phyloP scores from a whole-genome alignment of 2,113 vertebrate genomes.

The Gracilinanus agilis region DNA sequence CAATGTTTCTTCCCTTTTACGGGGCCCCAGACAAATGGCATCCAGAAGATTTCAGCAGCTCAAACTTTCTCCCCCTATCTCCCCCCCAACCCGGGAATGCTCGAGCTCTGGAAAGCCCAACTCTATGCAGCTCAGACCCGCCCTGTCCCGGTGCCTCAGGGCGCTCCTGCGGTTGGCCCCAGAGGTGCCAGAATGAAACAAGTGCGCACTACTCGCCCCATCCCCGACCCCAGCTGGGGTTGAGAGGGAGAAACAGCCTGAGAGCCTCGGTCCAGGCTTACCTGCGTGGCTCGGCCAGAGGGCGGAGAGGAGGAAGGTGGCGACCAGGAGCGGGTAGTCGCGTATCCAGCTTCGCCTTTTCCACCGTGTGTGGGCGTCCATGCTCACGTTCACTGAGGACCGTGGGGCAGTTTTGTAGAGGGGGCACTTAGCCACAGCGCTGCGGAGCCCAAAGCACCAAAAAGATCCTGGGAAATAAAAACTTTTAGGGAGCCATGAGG shows the following conservation, averaged over 20 bases:
- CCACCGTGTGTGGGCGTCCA: slow-evolving; percentile 89
- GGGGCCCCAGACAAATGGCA: slow-evolving; percentile 76
- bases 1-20: slow-evolving; percentile 68
- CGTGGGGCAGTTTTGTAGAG: slow-evolving; percentile 48
- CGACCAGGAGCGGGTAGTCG: slow-evolving; percentile 67
- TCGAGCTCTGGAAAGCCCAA: neutral
- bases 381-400: slow-evolving; percentile 75
- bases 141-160: neutral
- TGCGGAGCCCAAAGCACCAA: slow-evolving; percentile 43
- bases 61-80: neutral
- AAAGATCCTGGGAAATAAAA: slow-evolving; percentile 63
- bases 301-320: slow-evolving; percentile 79
- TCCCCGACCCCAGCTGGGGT: neutral
- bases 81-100: neutral
- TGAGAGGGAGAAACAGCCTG: neutral
- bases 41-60: slow-evolving; percentile 71
- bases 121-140: neutral
- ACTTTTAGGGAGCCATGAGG: slow-evolving; percentile 83
- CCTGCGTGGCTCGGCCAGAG: slow-evolving; percentile 82
- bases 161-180: neutral
- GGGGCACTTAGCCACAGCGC: slow-evolving; percentile 3
- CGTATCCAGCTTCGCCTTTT: slow-evolving; percentile 83
- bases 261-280: slow-evolving; percentile 67
- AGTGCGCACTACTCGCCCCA: neutral
- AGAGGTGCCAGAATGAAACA: slow-evolving; percentile 58